A percentile compares a stretch with the other conserved stretches of the same genome.
Conservation (phyloP, 2,113 vertebrate genomes). For the Vulpes ferrilata region DNA sequence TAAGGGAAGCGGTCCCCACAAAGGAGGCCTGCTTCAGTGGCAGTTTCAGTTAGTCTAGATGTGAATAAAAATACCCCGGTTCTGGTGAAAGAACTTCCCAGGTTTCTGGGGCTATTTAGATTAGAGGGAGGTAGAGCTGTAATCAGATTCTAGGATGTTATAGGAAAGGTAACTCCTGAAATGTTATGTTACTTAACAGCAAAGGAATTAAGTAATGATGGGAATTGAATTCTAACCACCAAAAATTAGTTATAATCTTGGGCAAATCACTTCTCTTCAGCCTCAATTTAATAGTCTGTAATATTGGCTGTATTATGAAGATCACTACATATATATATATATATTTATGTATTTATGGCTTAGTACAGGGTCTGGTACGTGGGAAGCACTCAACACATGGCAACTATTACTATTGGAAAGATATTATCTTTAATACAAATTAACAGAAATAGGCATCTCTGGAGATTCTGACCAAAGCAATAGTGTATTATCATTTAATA, state of each 20-base stretch:
- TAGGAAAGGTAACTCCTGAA: neutral
- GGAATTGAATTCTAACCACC: neutral
- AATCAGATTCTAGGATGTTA: slow-evolving; percentile 10
- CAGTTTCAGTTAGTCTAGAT: neutral
- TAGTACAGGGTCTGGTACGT: neutral
- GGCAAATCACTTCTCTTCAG: neutral
- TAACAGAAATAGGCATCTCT: neutral
- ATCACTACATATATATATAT: neutral
- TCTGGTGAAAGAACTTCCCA: neutral
- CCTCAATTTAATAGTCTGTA: neutral
- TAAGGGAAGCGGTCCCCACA: neutral
- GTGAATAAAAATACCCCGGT: slow-evolving; percentile 16
- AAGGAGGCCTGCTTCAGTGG: neutral
- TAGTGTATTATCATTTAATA: neutral
- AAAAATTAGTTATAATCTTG: neutral
- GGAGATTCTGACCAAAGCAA: neutral
- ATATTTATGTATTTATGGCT: neutral
- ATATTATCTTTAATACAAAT: neutral
- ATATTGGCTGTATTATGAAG: neutral
- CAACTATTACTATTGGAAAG: neutral
- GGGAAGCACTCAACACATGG: neutral
- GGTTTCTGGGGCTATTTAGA: neutral
- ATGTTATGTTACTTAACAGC: neutral
- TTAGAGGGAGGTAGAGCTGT: neutral
- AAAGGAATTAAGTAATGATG: neutral